These are phyloP conservation scores for Cacoxenus indagator DNA, from an alignment of 2,888 invertebrate genomes.

Conservation along the genomic window DNA sequence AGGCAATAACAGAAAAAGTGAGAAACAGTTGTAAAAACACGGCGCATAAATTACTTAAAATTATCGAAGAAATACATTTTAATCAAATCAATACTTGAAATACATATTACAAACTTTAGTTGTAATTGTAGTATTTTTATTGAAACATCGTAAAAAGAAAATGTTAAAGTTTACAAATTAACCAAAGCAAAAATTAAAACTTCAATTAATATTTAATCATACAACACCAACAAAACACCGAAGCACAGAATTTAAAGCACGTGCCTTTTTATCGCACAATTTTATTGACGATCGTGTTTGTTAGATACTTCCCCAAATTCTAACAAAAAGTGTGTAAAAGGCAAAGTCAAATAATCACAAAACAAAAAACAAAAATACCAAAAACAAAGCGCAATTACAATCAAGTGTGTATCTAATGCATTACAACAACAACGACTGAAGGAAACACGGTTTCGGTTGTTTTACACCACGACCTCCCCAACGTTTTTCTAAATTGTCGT, in stretches of 20 bases:
- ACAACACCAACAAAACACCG: no score
- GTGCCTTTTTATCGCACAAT: no score
- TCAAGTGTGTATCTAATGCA: constrained; percentile 27
- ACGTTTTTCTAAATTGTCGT: constrained; percentile 28
- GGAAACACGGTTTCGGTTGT: constrained; percentile 14
- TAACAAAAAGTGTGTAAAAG: constrained; percentile 34
- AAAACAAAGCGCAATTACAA: constrained; percentile 15
- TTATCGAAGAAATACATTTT: no score
- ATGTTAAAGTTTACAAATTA: no score
- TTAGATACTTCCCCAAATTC: no score
- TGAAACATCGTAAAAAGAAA: no score
- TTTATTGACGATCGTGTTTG: no score
- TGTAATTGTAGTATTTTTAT: background rate
- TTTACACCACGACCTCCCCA: constrained; percentile 40
- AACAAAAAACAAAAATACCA: background rate
- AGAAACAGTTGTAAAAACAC: no score
- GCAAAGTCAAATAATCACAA: constrained; percentile 14
- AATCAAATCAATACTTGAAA: background rate
- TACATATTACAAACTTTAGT: background rate
- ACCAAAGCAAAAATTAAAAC: no score
- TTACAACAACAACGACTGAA: constrained; percentile 23
- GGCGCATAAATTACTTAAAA: no score
- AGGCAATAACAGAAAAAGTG: background rate
- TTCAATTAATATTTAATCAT: no score
- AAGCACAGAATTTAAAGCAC: no score